Evolutionary conservation across 2,888 invertebrate species (phyloP), one percentile per base, ranked within the genome.

Genomic region (Mythimna impura): DNA sequence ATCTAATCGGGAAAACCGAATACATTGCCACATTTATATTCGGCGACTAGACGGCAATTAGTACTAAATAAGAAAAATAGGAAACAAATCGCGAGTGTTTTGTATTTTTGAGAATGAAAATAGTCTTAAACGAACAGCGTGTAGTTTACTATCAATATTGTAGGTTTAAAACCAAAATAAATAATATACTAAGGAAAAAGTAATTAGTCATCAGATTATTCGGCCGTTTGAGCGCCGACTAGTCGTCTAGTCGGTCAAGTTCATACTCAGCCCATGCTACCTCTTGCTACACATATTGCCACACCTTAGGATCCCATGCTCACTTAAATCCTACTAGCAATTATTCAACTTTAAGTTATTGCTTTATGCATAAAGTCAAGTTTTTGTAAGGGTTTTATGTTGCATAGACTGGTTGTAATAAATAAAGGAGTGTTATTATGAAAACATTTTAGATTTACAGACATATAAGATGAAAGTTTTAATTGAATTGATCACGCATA

Each of bases 281-380:
- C 22, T 60, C 60, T 34, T 40, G 25, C 25, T 25, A 25, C 1
- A 25, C 14, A 55, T 30, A 47, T 34, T 10, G 63, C 55, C 73
- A 60, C 66, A 60, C 64, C 69, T 77, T 73, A 52, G 17, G n/a
- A 64, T 81, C 55, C 30, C 66, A 63, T 57, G 40, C 30, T 40
- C 8, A 55, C 14, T 60, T 64, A 54, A 61, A 72, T 72, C 67
- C 14, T 58, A 57, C 14, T 25, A 54, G 25, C 36, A 61, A 65
- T 64, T 64, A 64, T 25, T 69, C 36, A 76, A 64, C 43, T 57
- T 47, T 34, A 63, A 76, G 47, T 64, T 63, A 80, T 55, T 54
- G 14, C 50, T 54, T 3, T 36, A 30, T 3, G 52, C 40, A 7
- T n/a, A 3, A 52, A 52, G n/a, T 25, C 4, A 40, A 40, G 25